A percentile compares a stretch with the other conserved stretches of the same genome.
These are phyloP conservation scores for Lepas anatifera DNA, from an alignment of 2,888 invertebrate genomes.

Conservation along the genomic window DNA sequence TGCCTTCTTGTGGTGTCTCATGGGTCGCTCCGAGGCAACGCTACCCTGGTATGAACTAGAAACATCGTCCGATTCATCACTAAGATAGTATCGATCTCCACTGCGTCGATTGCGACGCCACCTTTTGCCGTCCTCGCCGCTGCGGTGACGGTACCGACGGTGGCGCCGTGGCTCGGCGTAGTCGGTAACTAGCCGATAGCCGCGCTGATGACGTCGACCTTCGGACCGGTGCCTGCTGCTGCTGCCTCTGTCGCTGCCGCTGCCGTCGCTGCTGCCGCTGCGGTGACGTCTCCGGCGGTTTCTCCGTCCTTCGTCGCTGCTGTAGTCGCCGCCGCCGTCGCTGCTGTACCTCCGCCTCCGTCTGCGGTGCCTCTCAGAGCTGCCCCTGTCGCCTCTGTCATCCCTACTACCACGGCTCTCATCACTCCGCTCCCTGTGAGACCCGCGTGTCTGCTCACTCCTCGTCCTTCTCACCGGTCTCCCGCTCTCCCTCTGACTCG, in stretches of 20 bases:
- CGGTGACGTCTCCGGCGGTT: neutral
- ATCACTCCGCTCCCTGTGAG: neutral
- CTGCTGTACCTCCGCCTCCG: neutral
- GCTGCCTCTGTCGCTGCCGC: too few species aligned
- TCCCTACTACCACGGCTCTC: neutral
- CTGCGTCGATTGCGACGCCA: neutral
- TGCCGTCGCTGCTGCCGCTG: neutral
- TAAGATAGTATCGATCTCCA: neutral
- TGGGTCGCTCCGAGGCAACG: neutral
- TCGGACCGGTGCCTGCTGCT: too few species aligned
- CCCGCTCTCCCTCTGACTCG: neutral
- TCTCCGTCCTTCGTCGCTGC: neutral
- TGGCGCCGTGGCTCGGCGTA: neutral
- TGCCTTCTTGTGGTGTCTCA: too few species aligned
- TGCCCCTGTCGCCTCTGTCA: neutral
- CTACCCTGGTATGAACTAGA: neutral
- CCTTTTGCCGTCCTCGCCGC: neutral
- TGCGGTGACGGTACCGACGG: neutral
- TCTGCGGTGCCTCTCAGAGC: neutral
- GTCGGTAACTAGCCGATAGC: neutral
- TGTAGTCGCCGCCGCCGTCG: neutral
- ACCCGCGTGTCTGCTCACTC: neutral
- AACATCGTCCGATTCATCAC: neutral
- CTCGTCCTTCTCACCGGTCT: neutral
- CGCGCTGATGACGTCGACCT: too few species aligned